phyloP scores from a whole-genome alignment of 2,888 invertebrate species.

The Athalia cordata region DNA sequence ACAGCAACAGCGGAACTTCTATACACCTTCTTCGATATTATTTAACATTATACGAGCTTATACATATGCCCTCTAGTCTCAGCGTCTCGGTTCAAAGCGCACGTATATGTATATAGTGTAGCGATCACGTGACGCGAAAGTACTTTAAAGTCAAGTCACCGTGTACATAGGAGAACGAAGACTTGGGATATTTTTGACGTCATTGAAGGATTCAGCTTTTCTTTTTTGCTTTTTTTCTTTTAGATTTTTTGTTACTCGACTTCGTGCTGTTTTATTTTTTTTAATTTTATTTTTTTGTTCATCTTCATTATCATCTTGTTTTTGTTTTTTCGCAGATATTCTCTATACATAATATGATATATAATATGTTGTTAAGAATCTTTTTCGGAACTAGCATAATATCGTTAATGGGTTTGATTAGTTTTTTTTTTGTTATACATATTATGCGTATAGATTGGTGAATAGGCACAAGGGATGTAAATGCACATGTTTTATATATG shows the following conservation, averaged over 20 bases:
- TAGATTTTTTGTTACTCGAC: too few species aligned
- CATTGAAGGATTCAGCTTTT: background rate
- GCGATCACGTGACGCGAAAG: slow-evolving; percentile 32
- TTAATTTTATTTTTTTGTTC: background rate
- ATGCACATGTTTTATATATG: background rate
- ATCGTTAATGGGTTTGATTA: too few species aligned
- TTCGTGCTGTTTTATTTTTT: background rate
- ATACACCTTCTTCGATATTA: slow-evolving; percentile 25
- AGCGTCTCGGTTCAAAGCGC: slow-evolving; percentile 38
- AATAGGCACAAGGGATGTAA: background rate
- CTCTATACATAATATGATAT: too few species aligned
- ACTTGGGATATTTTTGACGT: slow-evolving; percentile 19
- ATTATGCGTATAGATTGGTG: background rate
- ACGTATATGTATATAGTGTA: background rate
- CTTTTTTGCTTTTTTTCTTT: background rate
- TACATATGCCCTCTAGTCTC: background rate
- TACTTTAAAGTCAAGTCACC: slow-evolving; percentile 43
- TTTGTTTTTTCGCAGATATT: too few species aligned
- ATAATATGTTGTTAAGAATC: too few species aligned
- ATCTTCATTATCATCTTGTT: too few species aligned
- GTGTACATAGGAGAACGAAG: slow-evolving; percentile 25
- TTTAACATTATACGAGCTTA: slow-evolving; percentile 23
- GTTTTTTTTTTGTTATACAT: background rate
- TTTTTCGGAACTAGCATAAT: too few species aligned
- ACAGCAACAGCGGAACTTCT: slow-evolving; percentile 3